Base-by-base conservation (phyloP, 2,888 invertebrate genomes). In the Dione vanillae region DNA sequence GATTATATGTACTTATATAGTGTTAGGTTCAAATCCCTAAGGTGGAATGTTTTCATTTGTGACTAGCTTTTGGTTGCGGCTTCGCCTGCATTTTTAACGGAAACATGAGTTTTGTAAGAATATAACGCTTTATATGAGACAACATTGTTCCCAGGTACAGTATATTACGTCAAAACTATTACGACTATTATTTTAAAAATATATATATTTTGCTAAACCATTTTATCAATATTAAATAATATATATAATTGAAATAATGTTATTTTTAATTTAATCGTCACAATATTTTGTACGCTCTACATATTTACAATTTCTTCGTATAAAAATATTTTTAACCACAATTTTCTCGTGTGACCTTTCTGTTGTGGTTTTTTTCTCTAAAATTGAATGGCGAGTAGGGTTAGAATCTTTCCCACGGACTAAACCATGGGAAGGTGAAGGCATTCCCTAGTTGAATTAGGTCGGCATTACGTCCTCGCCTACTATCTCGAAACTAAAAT, bases 361-460 rank as follows among this genome's bases (percentile, higher is more conserved):
- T 82, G 79, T 73, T 74, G 75, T 82, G 81, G 80, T 76, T 89
- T 89, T n/a, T 90, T 77, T 91, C 89, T 86, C 84, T 85, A 87
- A 89, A 88, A 87, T 43, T 87, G 86, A 88, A 89, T 88, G 84
- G 83, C 82, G 79, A 79, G 77, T 75, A 79, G 88, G 89, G 90
- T 89, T n/a, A 90, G 88, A 86, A 90, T 90, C 87, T 89, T 92
- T 92, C 92, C 87, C 92, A 92, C 92, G 91, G 81, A 77, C 76
- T 69, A 74, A 74, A 76, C 81, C 88, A 86, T 91, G 90, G 90
- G 91, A 91, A 90, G 82, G 79, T 79, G 69, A 70, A 77, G 67
- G 75, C 78, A 78, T 77, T 79, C 79, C 78, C 75, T 77, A 58
- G 68, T 72, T 73, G 68, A 75, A 76, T 73, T 72, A 69, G 74